A percentile compares a stretch with the other conserved stretches of the same genome.
phyloP scores from a whole-genome alignment of 2,797 vertebrate genomes.

The Centroberyx gerrardi region DNA sequence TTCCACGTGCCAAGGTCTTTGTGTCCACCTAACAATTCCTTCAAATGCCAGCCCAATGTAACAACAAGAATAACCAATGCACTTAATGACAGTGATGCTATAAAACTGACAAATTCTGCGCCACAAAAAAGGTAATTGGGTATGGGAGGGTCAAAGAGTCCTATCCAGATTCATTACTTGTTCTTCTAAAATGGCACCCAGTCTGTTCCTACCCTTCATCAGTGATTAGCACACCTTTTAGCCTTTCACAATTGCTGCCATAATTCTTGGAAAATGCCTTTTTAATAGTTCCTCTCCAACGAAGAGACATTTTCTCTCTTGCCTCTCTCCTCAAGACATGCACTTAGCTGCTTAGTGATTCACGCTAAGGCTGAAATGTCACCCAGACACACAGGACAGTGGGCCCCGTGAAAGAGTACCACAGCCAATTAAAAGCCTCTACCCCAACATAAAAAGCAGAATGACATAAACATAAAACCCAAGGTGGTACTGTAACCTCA shows the following conservation, averaged over 20 bases:
- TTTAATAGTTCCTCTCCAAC: slow-evolving; percentile 79
- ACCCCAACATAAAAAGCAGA: slow-evolving; percentile 68
- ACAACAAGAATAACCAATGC: slow-evolving; percentile 77
- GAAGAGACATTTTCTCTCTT: slow-evolving; percentile 61
- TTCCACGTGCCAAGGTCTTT: slow-evolving; percentile 28
- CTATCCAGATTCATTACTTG: slow-evolving; percentile 81
- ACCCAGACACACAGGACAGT: slow-evolving; percentile 65
- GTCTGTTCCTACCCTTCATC: slow-evolving; percentile 80
- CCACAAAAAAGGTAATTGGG: slow-evolving; percentile 76
- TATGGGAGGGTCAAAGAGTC: slow-evolving; percentile 75
- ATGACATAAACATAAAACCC: slow-evolving; percentile 74
- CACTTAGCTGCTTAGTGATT: slow-evolving; percentile 76
- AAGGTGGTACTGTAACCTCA: slow-evolving; percentile 76
- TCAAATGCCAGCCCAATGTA: slow-evolving; percentile 80
- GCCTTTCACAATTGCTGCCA: slow-evolving; percentile 78
- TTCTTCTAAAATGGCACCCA: slow-evolving; percentile 81
- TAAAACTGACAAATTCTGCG: slow-evolving; percentile 80
- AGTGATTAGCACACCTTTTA: slow-evolving; percentile 83
- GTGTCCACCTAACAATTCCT: slow-evolving; percentile 52
- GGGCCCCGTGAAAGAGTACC: slow-evolving; percentile 59
- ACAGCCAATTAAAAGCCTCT: slow-evolving; percentile 79
- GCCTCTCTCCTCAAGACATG: slow-evolving; percentile 65
- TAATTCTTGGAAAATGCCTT: slow-evolving; percentile 82
- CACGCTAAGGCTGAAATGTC: slow-evolving; percentile 80
- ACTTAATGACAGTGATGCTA: slow-evolving; percentile 78